A percentile compares a stretch with the other conserved stretches of the same genome.
phyloP scores from a whole-genome alignment of 2,888 invertebrate species.

The Campoplex nolae region DNA sequence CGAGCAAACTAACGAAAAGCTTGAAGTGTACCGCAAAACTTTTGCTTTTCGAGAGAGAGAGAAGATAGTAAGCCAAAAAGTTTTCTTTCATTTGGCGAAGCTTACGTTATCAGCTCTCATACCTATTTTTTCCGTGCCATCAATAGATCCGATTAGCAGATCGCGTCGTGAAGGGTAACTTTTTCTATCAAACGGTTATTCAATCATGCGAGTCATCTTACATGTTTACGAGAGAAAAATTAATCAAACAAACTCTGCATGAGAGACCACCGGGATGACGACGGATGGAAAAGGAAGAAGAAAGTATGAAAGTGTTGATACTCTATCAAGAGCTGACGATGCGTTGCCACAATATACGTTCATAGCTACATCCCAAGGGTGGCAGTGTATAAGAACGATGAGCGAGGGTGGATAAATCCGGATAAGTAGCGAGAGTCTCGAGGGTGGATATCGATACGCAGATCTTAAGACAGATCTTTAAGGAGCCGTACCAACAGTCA shows the following conservation, averaged over 20 bases:
- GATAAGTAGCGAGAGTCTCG: constrained; percentile 46
- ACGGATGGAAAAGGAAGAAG: constrained; percentile 48
- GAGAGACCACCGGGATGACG: not conserved
- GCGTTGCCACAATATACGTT: constrained; percentile 7
- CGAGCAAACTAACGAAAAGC: not conserved
- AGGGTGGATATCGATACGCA: constrained; percentile 74
- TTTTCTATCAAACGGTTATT: constrained; percentile 29
- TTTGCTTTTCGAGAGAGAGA: not conserved
- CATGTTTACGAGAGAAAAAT: constrained; percentile 51
- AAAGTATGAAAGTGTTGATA: constrained; percentile 42
- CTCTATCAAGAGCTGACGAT: constrained; percentile 52
- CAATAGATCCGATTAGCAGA: constrained; percentile 45
- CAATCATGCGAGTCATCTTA: constrained; percentile 36
- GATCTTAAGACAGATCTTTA: constrained; percentile 80
- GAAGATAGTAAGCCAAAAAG: constrained; percentile 15
- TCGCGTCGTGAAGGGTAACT: constrained; percentile 6
- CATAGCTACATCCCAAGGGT: constrained; percentile 37
- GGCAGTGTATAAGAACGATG: constrained; percentile 6
- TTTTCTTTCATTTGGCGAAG: constrained; percentile 35
- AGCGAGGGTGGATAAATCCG: constrained; percentile 40
- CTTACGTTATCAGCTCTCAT: constrained; percentile 11
- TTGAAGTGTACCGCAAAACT: constrained; percentile 4
- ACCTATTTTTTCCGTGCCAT: constrained; percentile 28
- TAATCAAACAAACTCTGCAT: constrained; percentile 35
- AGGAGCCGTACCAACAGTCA: constrained; percentile 62